Evolutionary conservation across 2,888 invertebrate genomes (phyloP), one percentile per base, ranked within the genome.

Genomic region (Artemia sinica): DNA sequence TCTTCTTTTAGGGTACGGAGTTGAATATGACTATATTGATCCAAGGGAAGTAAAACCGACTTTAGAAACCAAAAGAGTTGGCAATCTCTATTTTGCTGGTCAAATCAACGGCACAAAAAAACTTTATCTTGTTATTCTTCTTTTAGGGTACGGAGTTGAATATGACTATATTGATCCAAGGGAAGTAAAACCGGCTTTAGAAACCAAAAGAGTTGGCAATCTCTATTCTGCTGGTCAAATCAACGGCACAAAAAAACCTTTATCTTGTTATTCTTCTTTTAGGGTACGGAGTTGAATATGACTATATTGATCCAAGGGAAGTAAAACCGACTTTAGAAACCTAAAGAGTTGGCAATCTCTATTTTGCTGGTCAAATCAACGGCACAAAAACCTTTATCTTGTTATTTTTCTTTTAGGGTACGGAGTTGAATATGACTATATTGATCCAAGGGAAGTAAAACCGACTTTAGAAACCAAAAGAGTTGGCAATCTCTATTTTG

Each of bases 51-150:
- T 93, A 41, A 83, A 81, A 70, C 80, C 82, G 3, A 83, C 84
- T 6, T 78, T 93, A 69, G 89, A 92, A 78, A 88, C 91, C 0
- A 84, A 84, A 74, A 82, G 80, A 73, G 81, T 91, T 8, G 75
- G 80, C 0, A 84, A 85, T 63, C 79, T 93, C 11, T 93, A 84
- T 77, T 82, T 93, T 72, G 91, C 92, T 66, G 93, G 93, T 0
- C 93, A 93, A 79, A 90, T 93, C 71, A 93, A 93, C 79, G 93
- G 92, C 7, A 90, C 90, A 0, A 90, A 89, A 0, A 90, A 92
- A 0, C n/a, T n/a, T n/a, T n/a, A n/a, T n/a, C n/a, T n/a, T n/a
- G n/a, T n/a, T n/a, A 13, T 67, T 68, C 69, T 13, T 50, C 28
- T 70, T 68, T 12, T 72, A 79, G 80, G 81, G 52, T 91, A 91